phyloP scores from a whole-genome alignment of 2,888 invertebrate genomes.

The Zaprionus bogoriensis region DNA sequence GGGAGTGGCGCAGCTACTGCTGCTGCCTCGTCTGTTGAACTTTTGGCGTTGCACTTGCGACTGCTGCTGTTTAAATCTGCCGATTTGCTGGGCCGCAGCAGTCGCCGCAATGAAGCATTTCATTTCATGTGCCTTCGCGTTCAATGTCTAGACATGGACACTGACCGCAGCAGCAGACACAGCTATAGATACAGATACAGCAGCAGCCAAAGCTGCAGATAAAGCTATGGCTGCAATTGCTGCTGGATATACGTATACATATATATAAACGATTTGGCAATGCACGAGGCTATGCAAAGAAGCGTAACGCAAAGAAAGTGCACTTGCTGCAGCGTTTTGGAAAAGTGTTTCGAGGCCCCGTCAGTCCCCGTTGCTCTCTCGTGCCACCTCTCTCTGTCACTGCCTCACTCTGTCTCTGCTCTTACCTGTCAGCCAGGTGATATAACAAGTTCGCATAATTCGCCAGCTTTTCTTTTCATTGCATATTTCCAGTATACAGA shows the following conservation, averaged over 20 bases:
- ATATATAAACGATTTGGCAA: constrained; percentile 59
- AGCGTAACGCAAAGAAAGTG: constrained; percentile 77
- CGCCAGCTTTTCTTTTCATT: constrained; percentile 62
- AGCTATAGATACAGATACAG: constrained; percentile 5
- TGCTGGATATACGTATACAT: constrained; percentile 21
- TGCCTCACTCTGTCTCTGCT: not conserved
- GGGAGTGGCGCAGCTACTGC: not conserved
- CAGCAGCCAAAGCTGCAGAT: constrained; percentile 16
- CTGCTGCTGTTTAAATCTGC: constrained; percentile 29
- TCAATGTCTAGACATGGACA: constrained; percentile 72
- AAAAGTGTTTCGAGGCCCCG: constrained; percentile 55
- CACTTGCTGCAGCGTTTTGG: constrained; percentile 37
- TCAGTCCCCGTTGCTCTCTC: constrained; percentile 29
- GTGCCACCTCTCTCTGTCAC: constrained; percentile 1
- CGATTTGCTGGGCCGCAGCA: constrained; percentile 50
- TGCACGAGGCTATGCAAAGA: constrained; percentile 69
- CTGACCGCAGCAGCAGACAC: constrained; percentile 61
- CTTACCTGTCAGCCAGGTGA: constrained; percentile 46
- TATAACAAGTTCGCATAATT: constrained; percentile 72
- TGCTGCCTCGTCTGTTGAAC: constrained; percentile 66
- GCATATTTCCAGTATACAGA: constrained; percentile 20
- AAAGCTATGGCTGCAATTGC: constrained; percentile 24
- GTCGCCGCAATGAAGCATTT: constrained; percentile 63
- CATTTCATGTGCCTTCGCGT: constrained; percentile 34
- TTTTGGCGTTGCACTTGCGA: constrained; percentile 64